These are phyloP conservation scores for Lagopus leucura DNA, from an alignment of 2,113 vertebrate species.

Conservation along the genomic window DNA sequence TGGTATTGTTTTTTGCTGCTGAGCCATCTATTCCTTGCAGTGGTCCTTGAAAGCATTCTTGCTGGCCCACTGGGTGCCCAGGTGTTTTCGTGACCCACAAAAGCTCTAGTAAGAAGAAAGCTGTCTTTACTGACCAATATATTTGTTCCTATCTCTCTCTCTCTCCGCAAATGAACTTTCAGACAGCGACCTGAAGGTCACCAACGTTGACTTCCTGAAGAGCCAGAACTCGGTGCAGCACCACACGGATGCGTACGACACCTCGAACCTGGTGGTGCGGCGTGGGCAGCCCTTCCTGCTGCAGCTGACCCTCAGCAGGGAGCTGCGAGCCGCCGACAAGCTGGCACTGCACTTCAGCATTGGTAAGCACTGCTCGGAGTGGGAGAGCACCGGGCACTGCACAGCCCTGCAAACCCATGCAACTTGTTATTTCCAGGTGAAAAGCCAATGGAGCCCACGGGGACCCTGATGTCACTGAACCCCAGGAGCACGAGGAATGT, in stretches of 20 bases:
- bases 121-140: not conserved
- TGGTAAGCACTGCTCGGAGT: not conserved
- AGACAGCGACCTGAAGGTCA: slow-evolving; percentile 13
- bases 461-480: slow-evolving; percentile 26
- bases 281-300: slow-evolving; percentile 57
- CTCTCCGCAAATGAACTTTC: not conserved
- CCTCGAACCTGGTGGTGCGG: slow-evolving; percentile 45
- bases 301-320: slow-evolving; percentile 11
- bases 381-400: rapidly evolving
- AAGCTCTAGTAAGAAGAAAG: not conserved
- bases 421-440: slow-evolving; percentile 5
- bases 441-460: not conserved
- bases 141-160: not conserved
- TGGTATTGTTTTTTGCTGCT: not conserved
- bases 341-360: not conserved
- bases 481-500: not conserved
- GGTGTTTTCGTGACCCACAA: not conserved
- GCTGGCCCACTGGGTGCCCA: not conserved
- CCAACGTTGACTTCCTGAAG: slow-evolving; percentile 45
- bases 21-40: not conserved
- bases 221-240: slow-evolving; percentile 20
- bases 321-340: not conserved
- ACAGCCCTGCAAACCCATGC: rapidly evolving
- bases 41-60: not conserved
- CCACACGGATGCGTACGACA: slow-evolving; percentile 43